Base-by-base conservation (phyloP, 1,140 invertebrate genomes). In the Penaeus japonicus region DNA sequence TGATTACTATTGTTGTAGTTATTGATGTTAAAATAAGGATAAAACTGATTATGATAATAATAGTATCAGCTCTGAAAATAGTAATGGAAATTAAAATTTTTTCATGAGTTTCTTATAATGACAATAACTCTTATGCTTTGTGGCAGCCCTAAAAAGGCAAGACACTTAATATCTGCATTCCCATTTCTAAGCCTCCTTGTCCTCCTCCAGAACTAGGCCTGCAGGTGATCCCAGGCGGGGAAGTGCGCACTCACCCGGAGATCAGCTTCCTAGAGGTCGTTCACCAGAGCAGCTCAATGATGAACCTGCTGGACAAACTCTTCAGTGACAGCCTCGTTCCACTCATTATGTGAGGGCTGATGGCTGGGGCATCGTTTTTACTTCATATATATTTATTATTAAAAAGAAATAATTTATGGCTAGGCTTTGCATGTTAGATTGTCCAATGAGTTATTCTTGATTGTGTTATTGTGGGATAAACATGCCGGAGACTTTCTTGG, bases 261-360 rank as follows among this genome's bases (percentile, higher is more conserved):
- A 95, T 99, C 77, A 96, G 98, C 92, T 99, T 99, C 93, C 99
- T 99, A 92, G 96, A 97, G 92, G 95, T 98, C 22, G 96, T 98
- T 7, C 96, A 97, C 90, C 97, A 99, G 92, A 96, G 97, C n/a
- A 99, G 99, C 92, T 96, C 96, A 73, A 98, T 99, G 85, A 96
- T 98, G n/a, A 96, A 98, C 92, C 93, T 99, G 88, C 95, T 99
- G 92, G 98, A 98, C 90, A 99, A 99, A 92, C 96, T 98, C 91
- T 99, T 98, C 92, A 95, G 95, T 91, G 97, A 99, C 92, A 96
- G 96, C 89, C 94, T 99, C 5, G 93, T 99, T 62, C 98, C 98
- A 39, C 95, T 98, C 90, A 95, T 99, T 27, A 94, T 95, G 89
- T 90, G 96, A 98, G 94, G 94, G 93, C 93, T 70, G 65, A 89